These are phyloP conservation scores for Malurus alboscapulatus DNA, from an alignment of 2,113 vertebrate species.

Conservation along the genomic window DNA sequence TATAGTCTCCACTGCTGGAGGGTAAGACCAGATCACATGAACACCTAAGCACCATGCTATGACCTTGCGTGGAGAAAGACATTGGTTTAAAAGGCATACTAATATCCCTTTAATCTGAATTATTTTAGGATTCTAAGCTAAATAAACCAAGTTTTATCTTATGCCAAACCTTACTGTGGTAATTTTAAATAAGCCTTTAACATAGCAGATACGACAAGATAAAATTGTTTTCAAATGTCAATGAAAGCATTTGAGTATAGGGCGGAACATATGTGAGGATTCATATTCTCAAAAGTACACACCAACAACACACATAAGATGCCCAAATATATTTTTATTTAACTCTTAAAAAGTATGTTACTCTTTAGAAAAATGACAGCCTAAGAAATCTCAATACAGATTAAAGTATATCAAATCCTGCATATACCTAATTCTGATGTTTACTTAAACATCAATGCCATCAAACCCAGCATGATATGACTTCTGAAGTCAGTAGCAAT, in stretches of 20 bases:
- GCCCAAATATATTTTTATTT: slow-evolving; percentile 60
- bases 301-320: slow-evolving; percentile 1
- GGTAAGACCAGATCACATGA: background rate
- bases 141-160: background rate
- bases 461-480: background rate
- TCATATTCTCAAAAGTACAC: background rate
- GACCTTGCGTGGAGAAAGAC: background rate
- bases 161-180: background rate
- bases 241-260: background rate
- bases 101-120: background rate
- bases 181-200: background rate
- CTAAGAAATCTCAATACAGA: background rate
- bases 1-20: background rate
- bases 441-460: background rate
- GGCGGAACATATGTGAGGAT: background rate
- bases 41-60: background rate
- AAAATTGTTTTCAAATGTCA: background rate
- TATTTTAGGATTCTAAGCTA: background rate
- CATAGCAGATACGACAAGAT: background rate
- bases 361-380: slow-evolving; percentile 18
- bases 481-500: background rate
- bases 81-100: background rate
- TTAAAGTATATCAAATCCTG: background rate
- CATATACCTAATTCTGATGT: background rate
- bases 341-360: slow-evolving; percentile 28